These are phyloP conservation scores for Spheniscus mendiculus DNA, from an alignment of 2,113 vertebrate species.

Conservation along the genomic window DNA sequence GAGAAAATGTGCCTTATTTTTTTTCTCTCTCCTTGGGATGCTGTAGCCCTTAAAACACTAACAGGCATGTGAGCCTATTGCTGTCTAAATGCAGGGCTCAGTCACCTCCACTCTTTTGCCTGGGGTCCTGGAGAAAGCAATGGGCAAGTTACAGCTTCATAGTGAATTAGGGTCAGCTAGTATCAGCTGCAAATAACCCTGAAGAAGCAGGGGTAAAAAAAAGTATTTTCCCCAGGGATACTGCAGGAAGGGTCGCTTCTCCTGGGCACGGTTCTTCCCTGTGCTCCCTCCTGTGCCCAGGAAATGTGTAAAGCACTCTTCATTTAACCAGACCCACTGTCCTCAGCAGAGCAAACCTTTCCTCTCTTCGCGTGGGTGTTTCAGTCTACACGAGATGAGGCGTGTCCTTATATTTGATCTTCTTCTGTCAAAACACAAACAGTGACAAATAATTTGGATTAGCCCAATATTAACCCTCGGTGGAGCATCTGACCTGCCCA, in stretches of 20 bases:
- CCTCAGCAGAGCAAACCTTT: not conserved
- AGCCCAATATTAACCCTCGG: not conserved
- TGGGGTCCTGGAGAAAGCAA: not conserved
- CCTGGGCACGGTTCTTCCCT: accelerated
- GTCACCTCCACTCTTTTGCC: not conserved
- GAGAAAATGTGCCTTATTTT: not conserved
- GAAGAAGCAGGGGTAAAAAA: not conserved
- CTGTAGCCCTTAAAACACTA: not conserved
- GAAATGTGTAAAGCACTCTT: not conserved
- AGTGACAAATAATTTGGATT: not conserved
- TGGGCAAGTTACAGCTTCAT: not conserved
- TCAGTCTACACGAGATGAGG: not conserved
- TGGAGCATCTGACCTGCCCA: not conserved
- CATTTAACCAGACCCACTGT: not conserved
- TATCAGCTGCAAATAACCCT: not conserved
- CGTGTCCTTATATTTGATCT: not conserved
- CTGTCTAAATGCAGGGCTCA: not conserved
- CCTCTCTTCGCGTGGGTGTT: not conserved
- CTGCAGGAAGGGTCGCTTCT: not conserved
- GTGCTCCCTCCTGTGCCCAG: not conserved
- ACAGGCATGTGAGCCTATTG: not conserved
- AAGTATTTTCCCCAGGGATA: not conserved
- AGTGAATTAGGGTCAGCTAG: not conserved
- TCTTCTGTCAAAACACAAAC: not conserved
- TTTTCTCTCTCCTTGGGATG: not conserved